These are phyloP conservation scores for Hypotaenidia okinawae DNA, from an alignment of 2,797 vertebrate species.

Conservation along the genomic window DNA sequence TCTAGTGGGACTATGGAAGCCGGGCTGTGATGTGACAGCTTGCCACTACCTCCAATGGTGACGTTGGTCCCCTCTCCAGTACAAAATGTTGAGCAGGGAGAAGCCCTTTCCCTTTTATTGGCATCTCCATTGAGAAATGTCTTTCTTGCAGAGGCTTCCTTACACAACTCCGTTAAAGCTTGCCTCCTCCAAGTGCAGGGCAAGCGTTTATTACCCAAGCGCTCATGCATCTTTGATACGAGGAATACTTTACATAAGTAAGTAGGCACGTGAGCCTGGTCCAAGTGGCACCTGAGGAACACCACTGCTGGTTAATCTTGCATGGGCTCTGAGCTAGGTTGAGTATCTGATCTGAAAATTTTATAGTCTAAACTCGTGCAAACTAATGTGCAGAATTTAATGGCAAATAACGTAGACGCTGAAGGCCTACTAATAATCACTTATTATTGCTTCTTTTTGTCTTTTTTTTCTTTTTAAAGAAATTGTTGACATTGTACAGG, in stretches of 20 bases:
- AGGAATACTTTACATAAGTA: neutral
- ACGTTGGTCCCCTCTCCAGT: too few species aligned
- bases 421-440: neutral
- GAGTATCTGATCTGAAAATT: neutral
- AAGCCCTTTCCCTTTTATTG: neutral
- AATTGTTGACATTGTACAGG: neutral
- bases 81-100: neutral
- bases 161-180: neutral
- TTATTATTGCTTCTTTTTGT: neutral
- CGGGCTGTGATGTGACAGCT: neutral
- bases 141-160: neutral
- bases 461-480: neutral
- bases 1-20: neutral
- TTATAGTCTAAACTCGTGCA: neutral
- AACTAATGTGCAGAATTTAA: neutral
- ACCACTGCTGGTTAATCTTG: neutral
- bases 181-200: neutral
- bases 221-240: neutral
- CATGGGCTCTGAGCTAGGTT: neutral
- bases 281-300: neutral
- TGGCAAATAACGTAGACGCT: neutral
- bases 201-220: neutral
- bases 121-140: neutral
- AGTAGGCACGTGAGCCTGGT: accelerated
- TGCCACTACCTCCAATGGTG: accelerated